phyloP scores from a whole-genome alignment of 1,140 invertebrate genomes.

The Bathynomus jamesi region DNA sequence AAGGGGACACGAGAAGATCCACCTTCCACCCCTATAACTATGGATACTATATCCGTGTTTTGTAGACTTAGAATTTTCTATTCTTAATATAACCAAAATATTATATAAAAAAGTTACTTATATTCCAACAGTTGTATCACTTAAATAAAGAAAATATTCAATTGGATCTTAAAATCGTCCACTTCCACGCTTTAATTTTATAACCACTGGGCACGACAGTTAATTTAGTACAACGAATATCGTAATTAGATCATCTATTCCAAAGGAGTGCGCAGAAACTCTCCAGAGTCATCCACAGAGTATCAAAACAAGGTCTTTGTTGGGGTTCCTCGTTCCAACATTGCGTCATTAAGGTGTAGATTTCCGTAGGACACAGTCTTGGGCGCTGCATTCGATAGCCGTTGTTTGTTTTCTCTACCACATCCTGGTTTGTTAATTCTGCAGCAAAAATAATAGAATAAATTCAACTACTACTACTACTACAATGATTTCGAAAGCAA shows the following conservation, averaged over 20 bases:
- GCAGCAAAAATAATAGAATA: conserved; percentile 46
- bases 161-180: too few relatives aligned
- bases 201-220: too few relatives aligned
- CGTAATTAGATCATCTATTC: neutral
- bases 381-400: conserved; percentile 56
- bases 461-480: conserved; percentile 94
- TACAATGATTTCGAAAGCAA: conserved; percentile 91
- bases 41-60: too few relatives aligned
- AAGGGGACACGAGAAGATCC: too few relatives aligned
- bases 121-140: too few relatives aligned
- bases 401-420: conserved; percentile 87
- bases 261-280: conserved; percentile 51
- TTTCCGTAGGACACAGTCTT: conserved; percentile 49
- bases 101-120: too few relatives aligned
- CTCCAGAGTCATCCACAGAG: conserved; percentile 92
- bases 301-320: conserved; percentile 92
- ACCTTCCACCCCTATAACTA: too few relatives aligned
- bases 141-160: too few relatives aligned
- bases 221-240: too few relatives aligned
- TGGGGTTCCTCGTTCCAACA: conserved; percentile 90
- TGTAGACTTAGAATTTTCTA: too few relatives aligned
- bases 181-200: too few relatives aligned
- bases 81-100: too few relatives aligned
- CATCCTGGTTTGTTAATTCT: conserved; percentile 87
- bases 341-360: conserved; percentile 83